These are phyloP conservation scores for Mystacornis crossleyi DNA, from an alignment of 2,113 vertebrate genomes.

Conservation along the genomic window DNA sequence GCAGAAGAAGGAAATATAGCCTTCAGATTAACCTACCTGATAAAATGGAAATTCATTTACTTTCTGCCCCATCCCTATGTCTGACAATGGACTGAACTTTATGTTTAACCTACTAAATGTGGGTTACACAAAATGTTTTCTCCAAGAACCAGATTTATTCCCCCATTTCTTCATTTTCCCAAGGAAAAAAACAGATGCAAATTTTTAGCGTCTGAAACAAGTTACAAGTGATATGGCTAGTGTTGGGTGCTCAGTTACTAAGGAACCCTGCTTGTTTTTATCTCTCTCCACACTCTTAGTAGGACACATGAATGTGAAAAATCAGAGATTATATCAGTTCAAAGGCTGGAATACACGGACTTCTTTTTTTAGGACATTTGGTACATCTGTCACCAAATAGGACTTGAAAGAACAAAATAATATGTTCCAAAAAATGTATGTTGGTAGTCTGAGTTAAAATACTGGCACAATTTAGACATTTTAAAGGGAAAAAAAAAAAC, in stretches of 20 bases:
- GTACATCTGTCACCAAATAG: neutral
- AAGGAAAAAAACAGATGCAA: neutral
- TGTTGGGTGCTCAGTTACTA: neutral
- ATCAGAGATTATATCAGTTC: neutral
- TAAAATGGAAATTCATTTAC: neutral
- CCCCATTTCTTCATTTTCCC: neutral
- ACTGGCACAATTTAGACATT: neutral
- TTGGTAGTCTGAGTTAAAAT: neutral
- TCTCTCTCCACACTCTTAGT: neutral
- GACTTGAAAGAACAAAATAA: neutral
- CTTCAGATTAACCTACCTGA: neutral
- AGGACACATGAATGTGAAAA: neutral
- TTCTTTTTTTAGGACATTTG: neutral
- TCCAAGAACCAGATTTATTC: neutral
- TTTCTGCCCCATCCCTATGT: rapidly evolving
- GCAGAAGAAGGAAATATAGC: neutral
- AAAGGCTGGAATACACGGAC: neutral
- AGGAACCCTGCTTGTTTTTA: neutral
- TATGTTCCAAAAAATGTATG: neutral
- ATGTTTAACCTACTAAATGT: neutral
- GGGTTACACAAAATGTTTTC: neutral
- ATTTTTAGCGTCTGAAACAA: neutral
- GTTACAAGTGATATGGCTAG: neutral
- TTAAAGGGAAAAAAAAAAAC: neutral
- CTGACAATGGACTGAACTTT: neutral